phyloP scores from a whole-genome alignment of 1,140 invertebrate species.

The Phocides pigmalion region DNA sequence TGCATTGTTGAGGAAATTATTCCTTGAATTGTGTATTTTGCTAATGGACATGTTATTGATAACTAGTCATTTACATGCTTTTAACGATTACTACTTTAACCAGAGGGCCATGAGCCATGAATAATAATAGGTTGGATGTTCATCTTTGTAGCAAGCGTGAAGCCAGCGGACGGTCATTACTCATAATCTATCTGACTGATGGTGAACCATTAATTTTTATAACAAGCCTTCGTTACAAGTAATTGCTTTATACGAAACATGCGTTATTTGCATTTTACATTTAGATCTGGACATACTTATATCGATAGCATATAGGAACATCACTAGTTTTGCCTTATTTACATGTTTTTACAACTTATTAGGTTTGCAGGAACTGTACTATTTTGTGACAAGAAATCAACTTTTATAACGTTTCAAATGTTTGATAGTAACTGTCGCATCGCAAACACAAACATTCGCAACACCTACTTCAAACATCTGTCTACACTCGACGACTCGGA shows the following conservation, averaged over 20 bases:
- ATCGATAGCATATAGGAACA: conserved; percentile 17
- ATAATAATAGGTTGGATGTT: conserved; percentile 23
- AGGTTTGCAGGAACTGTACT: neutral
- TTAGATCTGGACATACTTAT: conserved; percentile 6
- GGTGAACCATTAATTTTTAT: conserved; percentile 30
- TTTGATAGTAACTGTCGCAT: conserved; percentile 1
- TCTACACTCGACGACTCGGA: conserved; percentile 1
- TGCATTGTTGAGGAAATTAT: conserved; percentile 18
- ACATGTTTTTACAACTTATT: conserved; percentile 1
- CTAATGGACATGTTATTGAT: conserved; percentile 31
- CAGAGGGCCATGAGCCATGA: conserved; percentile 14
- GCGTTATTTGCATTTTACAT: conserved; percentile 13
- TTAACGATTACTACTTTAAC: conserved; percentile 18
- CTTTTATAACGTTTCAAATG: neutral
- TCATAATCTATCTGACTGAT: conserved; percentile 30
- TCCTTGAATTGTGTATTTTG: conserved; percentile 24
- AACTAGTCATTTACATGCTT: conserved; percentile 24
- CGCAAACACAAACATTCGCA: neutral
- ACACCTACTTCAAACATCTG: conserved; percentile 18
- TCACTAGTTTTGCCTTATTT: conserved; percentile 20
- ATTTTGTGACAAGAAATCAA: neutral
- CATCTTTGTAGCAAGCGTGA: conserved; percentile 20
- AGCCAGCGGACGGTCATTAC: conserved; percentile 26
- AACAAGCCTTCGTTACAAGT: conserved; percentile 23
- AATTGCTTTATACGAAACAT: conserved; percentile 16